Conservation (phyloP, 92 coral and sea anemone genomes). For the Palythoa grandiflora region DNA sequence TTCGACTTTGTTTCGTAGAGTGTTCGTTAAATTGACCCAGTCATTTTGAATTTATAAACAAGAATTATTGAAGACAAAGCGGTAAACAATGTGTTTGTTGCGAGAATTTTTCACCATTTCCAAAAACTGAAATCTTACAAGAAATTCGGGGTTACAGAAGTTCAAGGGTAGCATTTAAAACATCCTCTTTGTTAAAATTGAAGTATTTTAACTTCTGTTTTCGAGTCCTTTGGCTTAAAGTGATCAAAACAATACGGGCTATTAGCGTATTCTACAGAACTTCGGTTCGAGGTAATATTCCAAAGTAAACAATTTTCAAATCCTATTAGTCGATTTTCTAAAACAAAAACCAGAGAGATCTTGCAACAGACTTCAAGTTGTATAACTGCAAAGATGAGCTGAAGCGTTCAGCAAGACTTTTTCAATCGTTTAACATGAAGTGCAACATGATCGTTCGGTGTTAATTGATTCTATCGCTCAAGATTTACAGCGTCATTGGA, state of each 20-base stretch:
- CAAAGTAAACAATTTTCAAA: constrained; percentile 19
- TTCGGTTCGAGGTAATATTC: not conserved
- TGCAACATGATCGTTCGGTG: constrained; percentile 29
- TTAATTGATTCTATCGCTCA: constrained; percentile 36
- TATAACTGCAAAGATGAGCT: not conserved
- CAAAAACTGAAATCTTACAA: not conserved
- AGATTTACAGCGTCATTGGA: not conserved
- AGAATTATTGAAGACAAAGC: not conserved
- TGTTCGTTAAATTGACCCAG: not conserved
- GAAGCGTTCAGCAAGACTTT: not conserved
- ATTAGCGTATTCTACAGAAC: not conserved
- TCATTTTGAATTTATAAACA: not conserved
- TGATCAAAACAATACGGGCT: not conserved
- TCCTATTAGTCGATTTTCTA: not conserved
- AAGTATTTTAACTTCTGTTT: not conserved
- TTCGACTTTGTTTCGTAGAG: too few relatives aligned
- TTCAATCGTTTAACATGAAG: not conserved
- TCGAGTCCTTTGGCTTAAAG: not conserved
- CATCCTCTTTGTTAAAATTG: not conserved
- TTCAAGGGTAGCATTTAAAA: not conserved
- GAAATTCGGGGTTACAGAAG: not conserved
- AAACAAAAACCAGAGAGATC: not conserved
- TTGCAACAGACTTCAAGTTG: not conserved
- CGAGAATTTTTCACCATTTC: not conserved
- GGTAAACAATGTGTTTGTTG: not conserved